Conservation (phyloP, 1,140 invertebrate species). For the Orchestia grillus region DNA sequence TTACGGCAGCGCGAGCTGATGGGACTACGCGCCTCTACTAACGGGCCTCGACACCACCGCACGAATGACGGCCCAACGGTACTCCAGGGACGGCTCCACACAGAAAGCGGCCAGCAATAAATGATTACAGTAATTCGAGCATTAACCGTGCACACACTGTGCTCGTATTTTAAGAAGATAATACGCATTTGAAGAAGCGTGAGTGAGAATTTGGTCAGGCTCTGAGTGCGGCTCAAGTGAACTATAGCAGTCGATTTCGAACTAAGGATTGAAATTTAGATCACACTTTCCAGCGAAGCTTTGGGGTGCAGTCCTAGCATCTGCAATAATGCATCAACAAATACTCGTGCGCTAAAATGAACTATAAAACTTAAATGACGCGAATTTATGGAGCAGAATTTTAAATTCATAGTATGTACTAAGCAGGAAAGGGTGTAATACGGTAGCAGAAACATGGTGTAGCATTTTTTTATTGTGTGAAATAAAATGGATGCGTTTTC, state of each 20-base stretch:
- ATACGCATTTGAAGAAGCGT: neutral
- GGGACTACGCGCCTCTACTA: neutral
- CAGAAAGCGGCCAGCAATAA: conserved; percentile 6
- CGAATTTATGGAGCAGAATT: neutral
- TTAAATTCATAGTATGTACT: neutral
- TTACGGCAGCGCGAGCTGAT: conserved; percentile 22
- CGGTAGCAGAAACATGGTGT: neutral
- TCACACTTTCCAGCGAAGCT: neutral
- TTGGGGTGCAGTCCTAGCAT: neutral
- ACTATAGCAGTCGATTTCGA: neutral
- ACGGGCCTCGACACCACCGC: neutral
- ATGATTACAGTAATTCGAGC: conserved; percentile 1
- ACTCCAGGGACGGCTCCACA: neutral
- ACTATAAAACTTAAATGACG: neutral
- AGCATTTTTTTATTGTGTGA: neutral
- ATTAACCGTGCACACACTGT: neutral
- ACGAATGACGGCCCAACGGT: conserved; percentile 8
- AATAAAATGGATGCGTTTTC: neutral
- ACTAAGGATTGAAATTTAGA: neutral
- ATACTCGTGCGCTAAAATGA: neutral
- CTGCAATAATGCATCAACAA: neutral
- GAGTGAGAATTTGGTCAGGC: neutral
- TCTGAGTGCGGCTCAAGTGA: neutral
- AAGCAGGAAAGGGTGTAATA: neutral
- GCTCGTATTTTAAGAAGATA: neutral